These are phyloP conservation scores for Chaetogeoica ovagalla DNA, from an alignment of 2,888 invertebrate genomes.

Conservation along the genomic window DNA sequence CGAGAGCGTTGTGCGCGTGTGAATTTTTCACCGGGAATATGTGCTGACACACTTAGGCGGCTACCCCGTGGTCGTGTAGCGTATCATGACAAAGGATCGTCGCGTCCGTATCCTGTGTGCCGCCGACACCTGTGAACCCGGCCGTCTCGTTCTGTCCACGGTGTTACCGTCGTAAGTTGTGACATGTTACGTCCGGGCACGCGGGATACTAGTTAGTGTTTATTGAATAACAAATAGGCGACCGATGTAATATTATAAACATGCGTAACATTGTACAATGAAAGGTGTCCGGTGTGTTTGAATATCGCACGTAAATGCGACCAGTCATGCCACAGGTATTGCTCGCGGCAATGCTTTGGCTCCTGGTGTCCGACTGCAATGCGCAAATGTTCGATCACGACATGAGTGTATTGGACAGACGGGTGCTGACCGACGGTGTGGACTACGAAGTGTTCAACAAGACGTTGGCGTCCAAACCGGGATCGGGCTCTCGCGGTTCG, in stretches of 20 bases:
- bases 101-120: constrained; percentile 35
- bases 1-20: constrained; percentile 18
- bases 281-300: constrained; percentile 34
- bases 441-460: constrained; percentile 56
- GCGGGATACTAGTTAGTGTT: constrained; percentile 33
- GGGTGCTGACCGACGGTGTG: constrained; percentile 55
- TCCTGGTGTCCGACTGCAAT: constrained; percentile 44
- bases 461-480: constrained; percentile 56
- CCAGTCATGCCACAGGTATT: constrained; percentile 52
- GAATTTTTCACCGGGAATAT: constrained; percentile 12
- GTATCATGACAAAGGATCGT: constrained; percentile 51
- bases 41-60: constrained; percentile 41
- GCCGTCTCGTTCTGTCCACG: constrained; percentile 25
- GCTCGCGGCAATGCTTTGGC: constrained; percentile 46
- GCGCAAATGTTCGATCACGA: constrained; percentile 44
- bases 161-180: constrained; percentile 36
- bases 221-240: constrained; percentile 19
- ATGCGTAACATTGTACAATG: constrained; percentile 4
- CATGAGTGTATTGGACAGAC: constrained; percentile 49
- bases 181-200: constrained; percentile 28
- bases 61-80: constrained; percentile 38
- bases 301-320: constrained; percentile 47
- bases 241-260: background rate
- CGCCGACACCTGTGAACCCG: constrained; percentile 51
- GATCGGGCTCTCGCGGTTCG: constrained; percentile 46